phyloP scores from a whole-genome alignment of 2,113 vertebrate genomes.

The Motacilla tschutschensis region DNA sequence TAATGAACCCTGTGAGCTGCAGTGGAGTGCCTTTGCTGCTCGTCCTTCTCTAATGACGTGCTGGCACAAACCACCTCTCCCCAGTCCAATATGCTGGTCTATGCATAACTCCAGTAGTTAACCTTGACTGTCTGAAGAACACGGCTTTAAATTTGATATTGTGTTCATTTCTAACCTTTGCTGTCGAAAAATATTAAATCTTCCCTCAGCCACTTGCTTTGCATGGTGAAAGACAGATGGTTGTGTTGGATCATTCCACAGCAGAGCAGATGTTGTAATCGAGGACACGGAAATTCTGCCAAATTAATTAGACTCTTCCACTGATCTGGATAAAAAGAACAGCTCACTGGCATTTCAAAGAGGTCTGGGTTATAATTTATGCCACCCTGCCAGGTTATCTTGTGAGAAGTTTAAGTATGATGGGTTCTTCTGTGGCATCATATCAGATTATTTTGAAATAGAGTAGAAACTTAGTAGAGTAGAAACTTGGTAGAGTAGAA shows the following conservation, averaged over 20 bases:
- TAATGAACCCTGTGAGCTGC: neutral
- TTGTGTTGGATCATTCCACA: slow-evolving; percentile 50
- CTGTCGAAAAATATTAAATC: slow-evolving; percentile 57
- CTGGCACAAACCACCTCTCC: slow-evolving; percentile 6
- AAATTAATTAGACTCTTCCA: slow-evolving; percentile 64
- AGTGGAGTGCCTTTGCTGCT: neutral
- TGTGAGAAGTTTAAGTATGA: neutral
- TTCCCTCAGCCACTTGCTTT: slow-evolving; percentile 44
- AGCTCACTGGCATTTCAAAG: neutral
- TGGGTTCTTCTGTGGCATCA: neutral
- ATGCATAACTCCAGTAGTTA: slow-evolving; percentile 33
- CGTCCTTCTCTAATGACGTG: neutral
- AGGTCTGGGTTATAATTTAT: neutral
- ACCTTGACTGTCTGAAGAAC: slow-evolving; percentile 37
- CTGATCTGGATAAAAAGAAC: slow-evolving; percentile 47
- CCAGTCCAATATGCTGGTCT: neutral
- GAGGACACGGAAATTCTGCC: slow-evolving; percentile 56
- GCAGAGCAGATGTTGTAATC: slow-evolving; percentile 62
- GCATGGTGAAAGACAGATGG: slow-evolving; percentile 66
- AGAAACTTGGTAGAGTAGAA: neutral
- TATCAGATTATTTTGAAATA: neutral
- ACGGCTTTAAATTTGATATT: slow-evolving; percentile 23
- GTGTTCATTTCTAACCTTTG: slow-evolving; percentile 39
- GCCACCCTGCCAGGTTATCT: neutral
- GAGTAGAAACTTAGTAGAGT: neutral